Conservation (phyloP, 2,797 vertebrate species). For the Rhynchotus rufescens region DNA sequence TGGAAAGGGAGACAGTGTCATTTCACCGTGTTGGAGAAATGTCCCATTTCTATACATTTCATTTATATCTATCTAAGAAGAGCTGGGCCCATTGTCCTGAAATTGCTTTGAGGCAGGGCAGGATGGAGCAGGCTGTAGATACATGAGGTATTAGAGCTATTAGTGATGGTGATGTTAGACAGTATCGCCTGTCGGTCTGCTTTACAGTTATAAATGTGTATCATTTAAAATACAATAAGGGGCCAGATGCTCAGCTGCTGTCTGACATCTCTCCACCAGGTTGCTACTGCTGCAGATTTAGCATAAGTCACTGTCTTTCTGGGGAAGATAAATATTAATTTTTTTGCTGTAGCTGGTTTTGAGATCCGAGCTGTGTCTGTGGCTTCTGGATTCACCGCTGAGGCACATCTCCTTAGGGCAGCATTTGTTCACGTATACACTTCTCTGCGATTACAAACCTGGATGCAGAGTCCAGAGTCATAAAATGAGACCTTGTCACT, state of each 20-base stretch:
- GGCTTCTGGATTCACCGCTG: not conserved
- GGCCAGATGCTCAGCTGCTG: slow-evolving; percentile 47
- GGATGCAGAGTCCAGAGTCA: not conserved
- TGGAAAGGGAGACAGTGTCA: not conserved
- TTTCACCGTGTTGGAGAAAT: not conserved
- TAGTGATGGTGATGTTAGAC: slow-evolving; percentile 59
- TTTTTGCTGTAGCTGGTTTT: not conserved
- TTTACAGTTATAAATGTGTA: slow-evolving; percentile 71
- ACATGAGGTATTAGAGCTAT: slow-evolving; percentile 65
- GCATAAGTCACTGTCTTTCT: slow-evolving; percentile 44
- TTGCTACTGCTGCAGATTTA: not conserved
- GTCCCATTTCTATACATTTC: slow-evolving; percentile 1
- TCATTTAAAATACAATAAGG: slow-evolving; percentile 59
- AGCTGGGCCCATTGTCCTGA: slow-evolving; percentile 35
- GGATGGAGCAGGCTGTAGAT: slow-evolving; percentile 38
- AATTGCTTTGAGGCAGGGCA: slow-evolving; percentile 37
- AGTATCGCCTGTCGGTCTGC: slow-evolving; percentile 47
- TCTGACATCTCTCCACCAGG: slow-evolving; percentile 36
- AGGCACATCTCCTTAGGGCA: not conserved
- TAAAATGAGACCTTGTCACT: not conserved
- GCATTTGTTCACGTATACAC: not conserved
- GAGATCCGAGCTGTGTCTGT: not conserved
- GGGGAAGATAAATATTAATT: not conserved
- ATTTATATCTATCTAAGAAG: slow-evolving; percentile 42
- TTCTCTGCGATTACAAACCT: not conserved